Conservation (phyloP, 35 echinoderm and acorn worm genomes). For the Eucidaris tribuloides region DNA sequence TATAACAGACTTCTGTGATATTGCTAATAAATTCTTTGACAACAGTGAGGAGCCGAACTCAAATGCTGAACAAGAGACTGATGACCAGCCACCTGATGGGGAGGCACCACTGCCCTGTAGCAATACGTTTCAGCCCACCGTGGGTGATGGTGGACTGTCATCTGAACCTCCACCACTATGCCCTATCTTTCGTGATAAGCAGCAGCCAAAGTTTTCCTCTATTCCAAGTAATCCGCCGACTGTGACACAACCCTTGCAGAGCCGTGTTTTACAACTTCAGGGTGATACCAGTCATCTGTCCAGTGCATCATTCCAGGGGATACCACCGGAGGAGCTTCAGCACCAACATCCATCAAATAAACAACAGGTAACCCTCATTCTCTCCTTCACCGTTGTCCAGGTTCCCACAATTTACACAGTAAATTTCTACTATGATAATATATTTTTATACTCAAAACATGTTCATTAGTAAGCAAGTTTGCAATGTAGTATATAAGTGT, state of each 20-base stretch:
- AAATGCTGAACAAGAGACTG: not conserved
- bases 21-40: conserved; percentile 43
- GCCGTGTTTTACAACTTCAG: not conserved
- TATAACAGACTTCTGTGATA: conserved; percentile 57
- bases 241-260: not conserved
- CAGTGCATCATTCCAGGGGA: not conserved
- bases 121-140: not conserved
- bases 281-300: not conserved
- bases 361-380: not conserved
- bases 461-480: not conserved
- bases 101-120: not conserved
- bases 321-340: conserved; percentile 4
- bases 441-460: not conserved
- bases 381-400: not conserved
- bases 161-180: not conserved
- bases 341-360: not conserved
- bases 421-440: not conserved
- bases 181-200: not conserved
- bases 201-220: not conserved
- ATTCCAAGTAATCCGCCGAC: not conserved
- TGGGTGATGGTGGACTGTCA: not conserved
- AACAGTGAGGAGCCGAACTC: conserved; percentile 4
- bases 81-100: not conserved
- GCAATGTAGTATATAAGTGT: conserved; percentile 11
- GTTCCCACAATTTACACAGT: not conserved